Evolutionary conservation across 2,888 invertebrate genomes (phyloP).

Genomic region (Timema cristinae): DNA sequence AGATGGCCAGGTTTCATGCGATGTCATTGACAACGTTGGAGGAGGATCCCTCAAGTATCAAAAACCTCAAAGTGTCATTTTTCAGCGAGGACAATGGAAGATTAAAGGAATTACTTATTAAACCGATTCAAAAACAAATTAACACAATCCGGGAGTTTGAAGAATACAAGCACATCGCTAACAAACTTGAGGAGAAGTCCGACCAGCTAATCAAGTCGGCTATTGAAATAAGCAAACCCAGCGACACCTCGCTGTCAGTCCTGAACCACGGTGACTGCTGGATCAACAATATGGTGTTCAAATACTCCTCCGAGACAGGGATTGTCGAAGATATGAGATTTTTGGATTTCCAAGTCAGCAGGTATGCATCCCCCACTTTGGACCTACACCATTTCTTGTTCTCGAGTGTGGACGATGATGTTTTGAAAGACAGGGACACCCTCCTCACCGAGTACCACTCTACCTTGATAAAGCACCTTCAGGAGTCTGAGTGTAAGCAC

Average conservation of each 20-base stretch:
- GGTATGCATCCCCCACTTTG: background rate
- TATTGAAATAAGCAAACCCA: background rate
- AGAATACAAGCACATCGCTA: background rate
- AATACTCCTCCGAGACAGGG: background rate
- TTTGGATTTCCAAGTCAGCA: background rate
- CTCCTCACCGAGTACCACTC: background rate
- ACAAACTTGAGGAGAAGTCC: background rate
- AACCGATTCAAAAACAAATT: no score
- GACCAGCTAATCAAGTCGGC: no score
- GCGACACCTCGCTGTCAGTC: background rate
- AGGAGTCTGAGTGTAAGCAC: background rate
- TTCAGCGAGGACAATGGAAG: background rate
- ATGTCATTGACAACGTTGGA: background rate
- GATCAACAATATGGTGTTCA: background rate
- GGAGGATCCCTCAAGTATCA: background rate
- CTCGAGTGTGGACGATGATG: background rate
- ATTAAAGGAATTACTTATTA: no score
- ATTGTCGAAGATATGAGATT: background rate
- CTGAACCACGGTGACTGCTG: slow-evolving; percentile 8
- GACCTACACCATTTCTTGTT: background rate
- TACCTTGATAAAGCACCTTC: background rate
- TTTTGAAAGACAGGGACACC: background rate
- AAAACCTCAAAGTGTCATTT: background rate
- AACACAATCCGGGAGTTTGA: background rate
- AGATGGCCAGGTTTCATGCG: background rate